phyloP scores from a whole-genome alignment of 2,888 invertebrate species.

The Caenorhabditis afra region DNA sequence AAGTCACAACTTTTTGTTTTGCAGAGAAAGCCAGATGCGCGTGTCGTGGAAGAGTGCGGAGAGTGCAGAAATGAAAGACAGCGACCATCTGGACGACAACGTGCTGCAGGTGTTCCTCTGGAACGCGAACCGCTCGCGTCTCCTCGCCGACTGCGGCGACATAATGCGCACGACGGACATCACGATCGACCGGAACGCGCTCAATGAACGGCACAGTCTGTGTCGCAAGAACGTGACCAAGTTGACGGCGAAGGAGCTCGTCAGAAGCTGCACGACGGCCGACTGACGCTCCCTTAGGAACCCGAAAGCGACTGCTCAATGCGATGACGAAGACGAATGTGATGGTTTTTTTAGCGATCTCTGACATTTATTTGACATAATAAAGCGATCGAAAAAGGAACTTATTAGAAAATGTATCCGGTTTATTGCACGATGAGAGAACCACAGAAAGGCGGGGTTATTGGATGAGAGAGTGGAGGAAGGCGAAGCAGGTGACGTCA shows the following conservation, averaged over 20 bases:
- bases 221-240: slow-evolving; percentile 66
- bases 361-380: slow-evolving; percentile 20
- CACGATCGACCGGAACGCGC: slow-evolving; percentile 70
- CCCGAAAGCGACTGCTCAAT: slow-evolving; percentile 22
- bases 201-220: slow-evolving; percentile 67
- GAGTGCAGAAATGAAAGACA: slow-evolving; percentile 74
- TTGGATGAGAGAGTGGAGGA: slow-evolving; percentile 72
- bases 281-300: slow-evolving; percentile 61
- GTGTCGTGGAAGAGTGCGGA: slow-evolving; percentile 76
- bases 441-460: slow-evolving; percentile 39
- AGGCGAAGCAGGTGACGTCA: slow-evolving; percentile 74
- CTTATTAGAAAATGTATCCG: neutral
- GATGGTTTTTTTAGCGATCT: slow-evolving; percentile 25
- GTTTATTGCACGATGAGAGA: slow-evolving; percentile 39
- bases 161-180: slow-evolving; percentile 70
- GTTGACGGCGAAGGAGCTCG: slow-evolving; percentile 67
- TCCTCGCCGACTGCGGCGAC: slow-evolving; percentile 67
- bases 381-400: slow-evolving; percentile 1
- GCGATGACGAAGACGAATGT: slow-evolving; percentile 14
- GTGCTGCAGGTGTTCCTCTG: slow-evolving; percentile 73
- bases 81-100: slow-evolving; percentile 76
- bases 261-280: slow-evolving; percentile 74
- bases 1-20: slow-evolving; percentile 14
- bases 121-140: slow-evolving; percentile 60
- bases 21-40: slow-evolving; percentile 66